Evolutionary conservation across 1,140 invertebrate species (phyloP), one percentile per base, ranked within the genome.

Genomic region (Macrostomum lignano): DNA sequence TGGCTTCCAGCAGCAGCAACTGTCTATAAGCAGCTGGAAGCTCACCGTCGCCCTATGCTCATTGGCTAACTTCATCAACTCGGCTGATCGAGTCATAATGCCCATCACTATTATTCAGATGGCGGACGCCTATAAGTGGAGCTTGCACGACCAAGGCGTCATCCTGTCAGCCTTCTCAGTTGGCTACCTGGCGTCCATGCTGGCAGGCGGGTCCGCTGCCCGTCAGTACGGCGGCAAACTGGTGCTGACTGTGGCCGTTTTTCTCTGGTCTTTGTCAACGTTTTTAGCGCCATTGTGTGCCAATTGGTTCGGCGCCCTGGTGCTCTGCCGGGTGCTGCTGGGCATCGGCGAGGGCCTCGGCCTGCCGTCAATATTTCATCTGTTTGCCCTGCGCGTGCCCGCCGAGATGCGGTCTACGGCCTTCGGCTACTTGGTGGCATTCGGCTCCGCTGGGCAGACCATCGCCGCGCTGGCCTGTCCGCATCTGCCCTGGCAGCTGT

Each of bases 121-220:
- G 71, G 66, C 67, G 2, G 64, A 70, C 46, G 58, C 72, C 46
- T 74, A 66, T 46, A 64, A 68, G 23, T 74, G 71, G 72, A 66
- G 60, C 40, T 47, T 74, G 14, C 65, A 72, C 43, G 66, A 64
- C 47, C 71, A 74, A 49, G 72, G 72, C 37, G 73, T 70, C 70
- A 70, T 74, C 32, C 54, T 72, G 15, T 73, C 70, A 36, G 69
- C 71, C 21, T 74, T 74, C 60, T 68, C 72, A 11, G 67, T 72
- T 40, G 72, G 72, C 24, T 74, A 73, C 46, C 71, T 74, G 43
- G 71, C 69, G 41, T 73, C 70, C 62, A 71, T 73, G 59, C 67
- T 70, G 47, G 41, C 33, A 45, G 71, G 71, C 39, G 70, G 68
- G 14, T 69, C 63, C 59, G 71, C 68, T 43, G 67, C 69, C 1